A percentile compares a stretch with the other conserved stretches of the same genome.
Conservation (phyloP, 1,140 invertebrate species). For the Aporrectodea caliginosa region DNA sequence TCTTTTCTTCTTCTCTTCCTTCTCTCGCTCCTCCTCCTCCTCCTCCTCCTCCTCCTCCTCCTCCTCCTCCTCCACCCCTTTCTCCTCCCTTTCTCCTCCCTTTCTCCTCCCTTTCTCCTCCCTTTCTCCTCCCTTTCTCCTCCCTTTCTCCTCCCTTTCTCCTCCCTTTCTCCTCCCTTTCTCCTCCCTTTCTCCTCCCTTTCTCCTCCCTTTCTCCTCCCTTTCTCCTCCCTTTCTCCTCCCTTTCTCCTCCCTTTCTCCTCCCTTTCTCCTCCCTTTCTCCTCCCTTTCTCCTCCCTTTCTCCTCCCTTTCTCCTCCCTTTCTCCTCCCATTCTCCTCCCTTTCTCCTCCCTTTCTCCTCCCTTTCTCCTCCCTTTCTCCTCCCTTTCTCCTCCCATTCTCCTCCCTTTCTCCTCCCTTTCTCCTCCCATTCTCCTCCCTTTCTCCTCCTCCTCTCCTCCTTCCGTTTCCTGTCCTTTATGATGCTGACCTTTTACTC, state of each 20-base stretch:
- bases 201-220: not conserved
- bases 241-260: no score
- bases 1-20: not conserved
- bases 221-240: not conserved
- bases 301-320: no score
- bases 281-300: no score
- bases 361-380: no score
- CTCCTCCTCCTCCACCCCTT: not conserved
- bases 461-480: not conserved
- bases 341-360: no score
- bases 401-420: not conserved
- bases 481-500: no score
- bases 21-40: not conserved
- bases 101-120: not conserved
- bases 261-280: no score
- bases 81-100: not conserved
- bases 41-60: not conserved
- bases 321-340: no score
- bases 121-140: not conserved
- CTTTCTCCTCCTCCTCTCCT: not conserved
- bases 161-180: not conserved
- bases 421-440: not conserved
- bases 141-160: not conserved
- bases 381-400: no score
- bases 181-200: not conserved